Conservation (phyloP, 2,797 vertebrate species). For the Gallinago nigripennis region DNA sequence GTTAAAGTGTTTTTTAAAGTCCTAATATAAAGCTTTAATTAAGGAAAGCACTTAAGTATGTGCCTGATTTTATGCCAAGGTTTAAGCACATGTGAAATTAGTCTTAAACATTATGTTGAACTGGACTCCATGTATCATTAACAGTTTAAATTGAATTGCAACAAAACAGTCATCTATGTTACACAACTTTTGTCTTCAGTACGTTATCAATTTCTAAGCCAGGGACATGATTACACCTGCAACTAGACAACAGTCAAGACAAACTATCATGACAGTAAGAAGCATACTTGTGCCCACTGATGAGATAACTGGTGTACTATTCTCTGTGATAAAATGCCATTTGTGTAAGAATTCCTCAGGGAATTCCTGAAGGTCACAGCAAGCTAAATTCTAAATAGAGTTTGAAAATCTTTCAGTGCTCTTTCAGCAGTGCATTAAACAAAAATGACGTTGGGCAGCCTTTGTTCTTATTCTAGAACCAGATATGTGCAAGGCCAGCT, state of each 20-base stretch:
- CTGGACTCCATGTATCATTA: conserved; percentile 40
- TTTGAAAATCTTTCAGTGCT: background rate
- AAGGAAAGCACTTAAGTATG: conserved; percentile 47
- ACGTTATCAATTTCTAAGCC: background rate
- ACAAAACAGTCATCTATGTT: background rate
- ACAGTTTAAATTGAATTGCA: conserved; percentile 16
- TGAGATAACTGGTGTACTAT: background rate
- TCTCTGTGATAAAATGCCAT: background rate
- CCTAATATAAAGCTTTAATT: conserved; percentile 44
- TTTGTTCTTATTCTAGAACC: background rate
- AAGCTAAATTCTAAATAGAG: background rate
- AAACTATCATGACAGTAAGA: rapidly evolving
- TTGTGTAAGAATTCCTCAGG: background rate
- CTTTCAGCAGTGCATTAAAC: background rate
- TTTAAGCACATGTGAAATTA: conserved; percentile 58
- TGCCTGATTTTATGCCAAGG: conserved; percentile 33
- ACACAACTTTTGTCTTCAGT: background rate
- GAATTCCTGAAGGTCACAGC: background rate
- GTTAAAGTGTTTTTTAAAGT: conserved; percentile 30
- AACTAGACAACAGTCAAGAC: background rate
- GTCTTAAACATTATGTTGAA: conserved; percentile 22
- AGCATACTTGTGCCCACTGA: background rate
- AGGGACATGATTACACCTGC: background rate
- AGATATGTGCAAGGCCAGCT: background rate
- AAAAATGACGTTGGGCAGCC: background rate